Conservation (phyloP, 2,797 vertebrate genomes). For the Remorina albescens region DNA sequence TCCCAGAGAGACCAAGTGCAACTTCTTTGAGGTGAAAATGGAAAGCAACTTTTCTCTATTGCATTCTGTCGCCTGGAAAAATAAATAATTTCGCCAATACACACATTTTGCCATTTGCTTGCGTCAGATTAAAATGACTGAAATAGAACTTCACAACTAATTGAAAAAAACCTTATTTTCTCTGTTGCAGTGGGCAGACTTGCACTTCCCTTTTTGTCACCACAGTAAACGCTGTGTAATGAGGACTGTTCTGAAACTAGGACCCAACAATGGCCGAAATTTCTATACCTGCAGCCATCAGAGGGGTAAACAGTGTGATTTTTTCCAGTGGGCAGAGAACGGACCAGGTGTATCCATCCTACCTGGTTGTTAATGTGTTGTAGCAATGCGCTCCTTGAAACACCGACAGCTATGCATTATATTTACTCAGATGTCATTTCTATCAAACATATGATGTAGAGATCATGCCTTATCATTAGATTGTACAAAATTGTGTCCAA, state of each 20-base stretch:
- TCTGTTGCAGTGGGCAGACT: slow-evolving; percentile 92
- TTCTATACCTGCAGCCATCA: slow-evolving; percentile 90
- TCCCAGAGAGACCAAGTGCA: slow-evolving; percentile 85
- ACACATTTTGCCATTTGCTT: background rate
- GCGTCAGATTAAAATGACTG: slow-evolving; percentile 9
- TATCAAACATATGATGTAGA: background rate
- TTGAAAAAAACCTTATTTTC: slow-evolving; percentile 29
- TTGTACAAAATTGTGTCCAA: background rate
- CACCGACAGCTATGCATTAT: background rate
- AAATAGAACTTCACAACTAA: slow-evolving; percentile 19
- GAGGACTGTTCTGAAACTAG: slow-evolving; percentile 94
- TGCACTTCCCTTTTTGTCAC: slow-evolving; percentile 90
- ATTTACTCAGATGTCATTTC: too few relatives aligned
- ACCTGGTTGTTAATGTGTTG: slow-evolving; percentile 72
- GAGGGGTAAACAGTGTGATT: slow-evolving; percentile 90
- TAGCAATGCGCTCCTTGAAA: background rate
- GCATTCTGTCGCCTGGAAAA: background rate
- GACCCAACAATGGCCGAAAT: slow-evolving; percentile 93
- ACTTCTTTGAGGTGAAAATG: slow-evolving; percentile 90
- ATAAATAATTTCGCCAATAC: background rate
- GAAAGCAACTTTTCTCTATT: slow-evolving; percentile 8
- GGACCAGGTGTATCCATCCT: slow-evolving; percentile 75
- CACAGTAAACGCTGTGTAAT: slow-evolving; percentile 90
- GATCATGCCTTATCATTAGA: background rate
- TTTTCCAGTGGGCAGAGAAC: slow-evolving; percentile 92